Percentiles rank a stretch among this genome's conserved stretches.
Conservation (phyloP, 1,140 invertebrate genomes). For the Nasonia giraulti region DNA sequence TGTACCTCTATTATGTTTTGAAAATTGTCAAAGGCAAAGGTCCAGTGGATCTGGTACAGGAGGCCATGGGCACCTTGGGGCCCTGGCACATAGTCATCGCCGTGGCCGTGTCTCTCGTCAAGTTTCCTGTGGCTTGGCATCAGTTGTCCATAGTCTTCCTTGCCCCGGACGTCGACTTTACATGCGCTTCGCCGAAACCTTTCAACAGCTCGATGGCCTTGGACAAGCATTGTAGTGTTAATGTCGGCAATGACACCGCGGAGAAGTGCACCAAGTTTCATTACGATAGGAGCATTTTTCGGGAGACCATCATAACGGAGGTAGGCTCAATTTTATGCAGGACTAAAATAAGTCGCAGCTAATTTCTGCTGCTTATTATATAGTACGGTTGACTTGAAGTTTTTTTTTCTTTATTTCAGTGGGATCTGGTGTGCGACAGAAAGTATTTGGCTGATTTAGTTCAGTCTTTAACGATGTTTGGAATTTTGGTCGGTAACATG, state of each 20-base stretch:
- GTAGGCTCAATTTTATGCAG: constrained; percentile 54
- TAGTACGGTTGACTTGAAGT: background rate
- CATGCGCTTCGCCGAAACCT: constrained; percentile 70
- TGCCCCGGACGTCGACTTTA: constrained; percentile 78
- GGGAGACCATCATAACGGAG: constrained; percentile 82
- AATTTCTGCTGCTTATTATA: too few relatives aligned
- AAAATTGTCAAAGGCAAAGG: constrained; percentile 56
- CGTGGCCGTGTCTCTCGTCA: constrained; percentile 79
- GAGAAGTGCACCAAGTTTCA: constrained; percentile 76
- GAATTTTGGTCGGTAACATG: constrained; percentile 83
- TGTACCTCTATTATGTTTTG: constrained; percentile 6
- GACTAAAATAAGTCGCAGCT: too few relatives aligned
- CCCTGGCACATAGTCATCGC: constrained; percentile 78
- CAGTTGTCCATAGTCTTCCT: constrained; percentile 81
- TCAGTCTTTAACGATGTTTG: constrained; percentile 85
- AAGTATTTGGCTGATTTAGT: constrained; percentile 80
- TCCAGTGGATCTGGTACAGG: constrained; percentile 64
- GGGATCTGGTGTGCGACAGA: constrained; percentile 82
- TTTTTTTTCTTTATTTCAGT: constrained; percentile 70
- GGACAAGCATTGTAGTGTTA: constrained; percentile 55
- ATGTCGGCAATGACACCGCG: constrained; percentile 61
- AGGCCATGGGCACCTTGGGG: constrained; percentile 77
- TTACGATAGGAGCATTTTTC: constrained; percentile 80
- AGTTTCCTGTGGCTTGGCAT: constrained; percentile 81
- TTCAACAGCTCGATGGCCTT: constrained; percentile 54